Percentiles rank a stretch among this genome's conserved stretches.
phyloP scores from a whole-genome alignment of 2,113 vertebrate species.

The Sinocyclocheilus anophthalmus region DNA sequence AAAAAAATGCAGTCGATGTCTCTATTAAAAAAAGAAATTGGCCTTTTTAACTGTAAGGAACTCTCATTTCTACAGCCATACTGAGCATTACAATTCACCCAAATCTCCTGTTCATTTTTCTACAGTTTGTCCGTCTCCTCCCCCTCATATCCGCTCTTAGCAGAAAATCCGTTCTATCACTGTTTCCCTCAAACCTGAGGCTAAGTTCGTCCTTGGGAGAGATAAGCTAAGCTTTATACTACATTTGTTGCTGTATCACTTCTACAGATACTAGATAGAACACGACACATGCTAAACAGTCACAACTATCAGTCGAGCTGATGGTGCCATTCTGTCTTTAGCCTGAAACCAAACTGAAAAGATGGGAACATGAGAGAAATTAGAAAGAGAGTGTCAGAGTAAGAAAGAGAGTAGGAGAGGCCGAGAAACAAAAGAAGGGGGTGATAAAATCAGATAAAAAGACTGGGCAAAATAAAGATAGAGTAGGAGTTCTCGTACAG shows the following conservation, averaged over 20 bases:
- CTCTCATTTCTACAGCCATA: neutral
- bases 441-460: neutral
- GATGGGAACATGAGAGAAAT: slow-evolving; percentile 29
- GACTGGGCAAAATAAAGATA: neutral
- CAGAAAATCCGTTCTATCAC: neutral
- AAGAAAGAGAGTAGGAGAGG: neutral
- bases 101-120: neutral
- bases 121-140: neutral
- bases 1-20: neutral
- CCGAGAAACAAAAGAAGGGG: neutral
- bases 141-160: neutral
- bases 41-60: neutral
- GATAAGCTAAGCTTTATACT: slow-evolving; percentile 30
- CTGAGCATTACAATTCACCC: neutral
- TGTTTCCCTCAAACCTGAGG: neutral
- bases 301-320: slow-evolving; percentile 17
- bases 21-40: neutral
- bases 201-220: neutral
- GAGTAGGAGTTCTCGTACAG: slow-evolving; percentile 77
- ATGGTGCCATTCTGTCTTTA: slow-evolving; percentile 38
- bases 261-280: slow-evolving; percentile 34
- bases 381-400: slow-evolving; percentile 1
- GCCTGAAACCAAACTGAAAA: slow-evolving; percentile 29
- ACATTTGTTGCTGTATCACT: slow-evolving; percentile 30
- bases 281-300: slow-evolving; percentile 28